Evolutionary conservation across 2,113 vertebrate species (phyloP), one percentile per base, ranked within the genome.

Genomic region (Boleophthalmus pectinirostris): DNA sequence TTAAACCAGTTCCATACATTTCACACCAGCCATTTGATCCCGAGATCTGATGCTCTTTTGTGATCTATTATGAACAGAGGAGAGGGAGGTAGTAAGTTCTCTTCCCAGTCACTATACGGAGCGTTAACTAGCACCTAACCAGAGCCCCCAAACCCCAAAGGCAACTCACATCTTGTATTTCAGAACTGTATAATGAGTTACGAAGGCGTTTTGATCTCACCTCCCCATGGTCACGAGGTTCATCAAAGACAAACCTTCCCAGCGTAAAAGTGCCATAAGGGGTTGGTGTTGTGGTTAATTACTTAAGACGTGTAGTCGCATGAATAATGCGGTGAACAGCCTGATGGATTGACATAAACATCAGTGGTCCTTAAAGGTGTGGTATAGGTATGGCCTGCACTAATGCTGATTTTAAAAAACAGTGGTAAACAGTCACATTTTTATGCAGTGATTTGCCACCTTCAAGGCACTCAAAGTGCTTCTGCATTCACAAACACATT

Each of bases 41-140:
- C 73, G 56, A 83, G 79, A 91, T 86, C 81, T 75, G 76, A 82
- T 82, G 68, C 47, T 54, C 85, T 79, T 89, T 85, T 91, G 82
- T 93, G 92, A 92, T 93, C 87, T 91, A 92, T 94, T 92, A 92
- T 93, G 90, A 86, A 93, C 67, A 65, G 80, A 68, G 69, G 0
- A 24, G 14, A 51, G 69, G 66, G 61, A 57, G 66, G 75, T 25
- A 20, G 61, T 79, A 70, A 23, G 69, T 72, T 77, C 73, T 57
- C 61, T 64, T 38, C 33, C 33, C 33, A 7, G 18, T 38, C 3
- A 18, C 61, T 43, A 7, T 58, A 13, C 33, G 2, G 7, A 35
- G 61, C 20, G 16, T 64, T 21, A 38, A 64, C 33, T 21, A 38
- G 33, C 29, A 43, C 33, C 61, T n/a, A 61, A 43, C 61, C 61